phyloP scores from a whole-genome alignment of 2,888 invertebrate genomes.

The Cremastinae sp. region DNA sequence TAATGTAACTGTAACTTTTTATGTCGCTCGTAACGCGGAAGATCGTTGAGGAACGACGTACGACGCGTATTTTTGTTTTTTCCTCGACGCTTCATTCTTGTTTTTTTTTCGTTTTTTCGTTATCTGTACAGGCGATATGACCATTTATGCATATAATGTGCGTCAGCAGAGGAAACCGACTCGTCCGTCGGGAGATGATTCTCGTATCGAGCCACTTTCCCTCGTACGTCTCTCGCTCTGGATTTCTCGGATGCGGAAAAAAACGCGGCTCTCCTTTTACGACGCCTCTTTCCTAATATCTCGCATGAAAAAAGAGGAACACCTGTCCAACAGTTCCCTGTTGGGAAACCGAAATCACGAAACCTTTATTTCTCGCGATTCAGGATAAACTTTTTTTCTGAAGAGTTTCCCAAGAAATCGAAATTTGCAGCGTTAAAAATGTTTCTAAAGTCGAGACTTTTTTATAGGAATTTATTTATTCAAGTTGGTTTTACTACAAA shows the following conservation, averaged over 20 bases:
- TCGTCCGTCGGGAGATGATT: constrained; percentile 15
- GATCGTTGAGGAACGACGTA: constrained; percentile 56
- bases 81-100: too few relatives aligned
- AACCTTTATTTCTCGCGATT: too few relatives aligned
- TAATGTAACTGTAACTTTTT: constrained; percentile 78
- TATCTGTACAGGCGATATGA: constrained; percentile 4
- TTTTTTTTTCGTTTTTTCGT: too few relatives aligned
- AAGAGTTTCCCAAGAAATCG: too few relatives aligned
- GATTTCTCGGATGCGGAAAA: constrained; percentile 42
- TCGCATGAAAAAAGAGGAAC: too few relatives aligned
- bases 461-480: too few relatives aligned
- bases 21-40: constrained; percentile 71
- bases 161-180: constrained; percentile 28
- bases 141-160: constrained; percentile 26
- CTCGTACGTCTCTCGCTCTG: constrained; percentile 56
- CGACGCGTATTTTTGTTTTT: constrained; percentile 21
- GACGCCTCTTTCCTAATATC: constrained; percentile 25
- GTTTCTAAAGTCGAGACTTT: too few relatives aligned
- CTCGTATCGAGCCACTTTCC: constrained; percentile 62
- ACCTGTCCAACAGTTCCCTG: too few relatives aligned
- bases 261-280: constrained; percentile 54
- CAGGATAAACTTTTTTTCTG: too few relatives aligned
- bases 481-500: too few relatives aligned
- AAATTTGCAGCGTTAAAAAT: neutral
- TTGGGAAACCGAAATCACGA: too few relatives aligned